Percentiles rank a stretch among this genome's conserved stretches.
These are phyloP conservation scores for Virgularia gustaviana DNA, from an alignment of 92 coral and sea anemone genomes.

Conservation along the genomic window DNA sequence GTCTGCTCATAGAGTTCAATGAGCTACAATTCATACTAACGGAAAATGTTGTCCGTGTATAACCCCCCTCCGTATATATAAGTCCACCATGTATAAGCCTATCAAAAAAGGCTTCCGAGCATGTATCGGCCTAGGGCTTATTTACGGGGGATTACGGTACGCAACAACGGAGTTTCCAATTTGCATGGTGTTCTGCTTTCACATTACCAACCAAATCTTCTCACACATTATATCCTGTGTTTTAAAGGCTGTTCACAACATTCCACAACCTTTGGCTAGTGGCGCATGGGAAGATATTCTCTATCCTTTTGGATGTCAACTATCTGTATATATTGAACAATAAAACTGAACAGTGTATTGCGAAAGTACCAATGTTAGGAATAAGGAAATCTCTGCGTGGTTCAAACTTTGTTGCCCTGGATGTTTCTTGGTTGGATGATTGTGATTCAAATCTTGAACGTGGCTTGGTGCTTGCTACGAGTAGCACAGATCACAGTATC, in stretches of 20 bases:
- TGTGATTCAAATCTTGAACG: background rate
- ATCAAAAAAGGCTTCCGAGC: too few relatives aligned
- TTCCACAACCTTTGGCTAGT: conserved; percentile 81
- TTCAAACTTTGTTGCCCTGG: conserved; percentile 73
- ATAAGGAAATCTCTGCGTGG: conserved; percentile 74
- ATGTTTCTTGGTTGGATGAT: conserved; percentile 64
- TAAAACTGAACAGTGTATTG: conserved; percentile 60
- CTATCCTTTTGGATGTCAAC: conserved; percentile 65
- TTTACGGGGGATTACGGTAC: too few relatives aligned
- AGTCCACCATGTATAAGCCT: too few relatives aligned
- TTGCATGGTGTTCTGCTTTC: too few relatives aligned
- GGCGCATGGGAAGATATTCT: conserved; percentile 72
- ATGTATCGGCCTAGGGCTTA: too few relatives aligned
- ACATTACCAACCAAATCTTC: background rate
- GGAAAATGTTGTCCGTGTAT: too few relatives aligned
- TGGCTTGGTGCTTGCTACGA: conserved; percentile 64
- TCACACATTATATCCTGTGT: conserved; percentile 4
- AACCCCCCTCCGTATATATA: too few relatives aligned
- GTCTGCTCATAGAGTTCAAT: too few relatives aligned
- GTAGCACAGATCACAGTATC: conserved; percentile 88
- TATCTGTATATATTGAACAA: conserved; percentile 64
- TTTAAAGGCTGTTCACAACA: conserved; percentile 58
- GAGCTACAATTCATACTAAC: too few relatives aligned
- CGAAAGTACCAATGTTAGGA: conserved; percentile 64
- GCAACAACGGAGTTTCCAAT: too few relatives aligned